Percentiles rank a stretch among this genome's conserved stretches.
These are phyloP conservation scores for Caiman crocodilus DNA, from an alignment of 2,797 vertebrate species.

Conservation along the genomic window DNA sequence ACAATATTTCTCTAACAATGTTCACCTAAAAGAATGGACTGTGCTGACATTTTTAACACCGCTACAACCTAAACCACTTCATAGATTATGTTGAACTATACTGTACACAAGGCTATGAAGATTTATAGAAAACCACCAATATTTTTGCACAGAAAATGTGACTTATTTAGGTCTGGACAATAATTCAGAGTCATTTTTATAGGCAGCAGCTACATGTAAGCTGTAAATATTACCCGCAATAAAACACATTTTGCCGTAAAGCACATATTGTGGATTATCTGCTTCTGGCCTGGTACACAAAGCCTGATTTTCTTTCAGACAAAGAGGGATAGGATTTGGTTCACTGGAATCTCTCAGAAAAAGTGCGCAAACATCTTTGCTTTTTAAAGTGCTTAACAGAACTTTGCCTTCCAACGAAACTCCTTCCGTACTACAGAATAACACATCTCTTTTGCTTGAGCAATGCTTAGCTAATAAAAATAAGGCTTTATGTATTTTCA, in stretches of 20 bases:
- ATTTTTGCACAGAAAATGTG: constrained; percentile 70
- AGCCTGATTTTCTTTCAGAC: constrained; percentile 57
- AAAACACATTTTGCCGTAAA: constrained; percentile 77
- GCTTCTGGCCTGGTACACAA: constrained; percentile 75
- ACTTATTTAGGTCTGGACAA: constrained; percentile 73
- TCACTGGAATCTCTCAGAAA: constrained; percentile 38
- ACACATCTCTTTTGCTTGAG: not conserved
- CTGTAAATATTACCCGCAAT: constrained; percentile 80
- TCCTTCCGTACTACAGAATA: constrained; percentile 3
- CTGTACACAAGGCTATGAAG: constrained; percentile 88
- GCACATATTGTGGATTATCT: constrained; percentile 75
- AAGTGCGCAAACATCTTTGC: constrained; percentile 27
- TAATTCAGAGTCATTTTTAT: constrained; percentile 65
- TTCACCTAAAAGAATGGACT: constrained; percentile 71
- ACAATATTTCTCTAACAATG: constrained; percentile 72
- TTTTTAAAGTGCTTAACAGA: constrained; percentile 69
- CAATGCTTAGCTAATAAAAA: not conserved
- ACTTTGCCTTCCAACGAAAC: constrained; percentile 24
- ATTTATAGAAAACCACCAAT: constrained; percentile 84
- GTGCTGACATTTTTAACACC: constrained; percentile 74
- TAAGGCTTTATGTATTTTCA: no score
- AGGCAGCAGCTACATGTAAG: constrained; percentile 80
- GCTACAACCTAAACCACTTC: constrained; percentile 75
- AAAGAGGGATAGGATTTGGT: constrained; percentile 52
- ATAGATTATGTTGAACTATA: constrained; percentile 80